phyloP scores from a whole-genome alignment of 2,797 vertebrate species.

The Jordanella pulchra region DNA sequence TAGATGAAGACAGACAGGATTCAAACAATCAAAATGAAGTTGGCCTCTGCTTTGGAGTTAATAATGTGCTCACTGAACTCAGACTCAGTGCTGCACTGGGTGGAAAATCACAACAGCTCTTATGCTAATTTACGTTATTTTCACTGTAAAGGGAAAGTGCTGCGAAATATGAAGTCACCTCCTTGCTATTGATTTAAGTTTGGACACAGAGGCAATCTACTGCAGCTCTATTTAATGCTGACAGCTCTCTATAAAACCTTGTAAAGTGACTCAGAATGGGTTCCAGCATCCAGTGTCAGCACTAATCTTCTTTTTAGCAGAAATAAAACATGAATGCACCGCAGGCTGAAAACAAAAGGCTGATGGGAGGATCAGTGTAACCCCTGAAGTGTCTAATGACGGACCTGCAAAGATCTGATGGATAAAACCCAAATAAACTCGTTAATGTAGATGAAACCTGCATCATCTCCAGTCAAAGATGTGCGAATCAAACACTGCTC shows the following conservation, averaged over 20 bases:
- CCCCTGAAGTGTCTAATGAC: background rate
- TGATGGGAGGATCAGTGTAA: background rate
- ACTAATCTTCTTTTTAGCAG: slow-evolving; percentile 13
- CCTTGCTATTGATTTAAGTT: slow-evolving; percentile 46
- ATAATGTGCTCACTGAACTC: too few relatives aligned
- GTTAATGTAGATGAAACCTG: background rate
- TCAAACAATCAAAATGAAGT: too few relatives aligned
- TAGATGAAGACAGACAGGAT: too few relatives aligned
- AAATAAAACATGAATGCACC: slow-evolving; percentile 2
- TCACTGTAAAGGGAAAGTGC: background rate
- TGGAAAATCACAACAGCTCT: background rate
- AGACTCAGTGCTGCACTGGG: too few relatives aligned
- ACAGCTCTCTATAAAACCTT: slow-evolving; percentile 29
- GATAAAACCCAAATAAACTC: background rate
- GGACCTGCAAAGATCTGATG: background rate
- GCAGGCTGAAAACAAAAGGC: background rate
- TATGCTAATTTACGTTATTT: background rate
- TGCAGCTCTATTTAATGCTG: slow-evolving; percentile 35
- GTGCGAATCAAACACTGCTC: background rate
- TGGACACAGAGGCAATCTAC: slow-evolving; percentile 26
- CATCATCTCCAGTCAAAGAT: background rate
- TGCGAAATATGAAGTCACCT: background rate
- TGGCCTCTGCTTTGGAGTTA: too few relatives aligned
- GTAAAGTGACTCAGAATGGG: slow-evolving; percentile 27
- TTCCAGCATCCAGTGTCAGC: slow-evolving; percentile 32